A percentile compares a stretch with the other conserved stretches of the same genome.
Conservation (phyloP, 1,140 invertebrate genomes). For the Rhyacophila brunnea region DNA sequence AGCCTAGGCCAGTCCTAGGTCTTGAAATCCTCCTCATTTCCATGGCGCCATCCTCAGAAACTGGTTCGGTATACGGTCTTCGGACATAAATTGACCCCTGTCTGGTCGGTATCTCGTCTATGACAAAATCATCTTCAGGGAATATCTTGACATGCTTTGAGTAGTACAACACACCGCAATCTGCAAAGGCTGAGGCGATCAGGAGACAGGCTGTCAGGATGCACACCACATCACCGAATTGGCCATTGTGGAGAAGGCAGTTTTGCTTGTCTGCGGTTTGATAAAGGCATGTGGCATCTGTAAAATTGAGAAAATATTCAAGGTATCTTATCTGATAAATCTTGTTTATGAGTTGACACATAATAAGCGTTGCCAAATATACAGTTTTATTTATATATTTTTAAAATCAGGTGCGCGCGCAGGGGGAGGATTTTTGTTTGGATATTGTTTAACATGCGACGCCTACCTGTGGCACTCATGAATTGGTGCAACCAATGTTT, state of each 20-base stretch:
- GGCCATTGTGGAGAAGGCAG: constrained; percentile 24
- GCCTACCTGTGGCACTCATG: too few species aligned
- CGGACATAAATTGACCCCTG: background rate
- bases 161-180: constrained; percentile 17
- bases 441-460: too few species aligned
- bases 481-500: too few species aligned
- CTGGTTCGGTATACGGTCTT: background rate
- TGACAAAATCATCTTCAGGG: constrained; percentile 11
- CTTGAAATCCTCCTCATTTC: constrained; percentile 12
- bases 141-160: constrained; percentile 18
- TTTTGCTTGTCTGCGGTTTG: constrained; percentile 25
- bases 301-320: background rate
- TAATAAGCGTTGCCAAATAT: too few species aligned
- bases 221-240: constrained; percentile 28
- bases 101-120: background rate
- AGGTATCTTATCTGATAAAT: too few species aligned
- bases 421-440: too few species aligned
- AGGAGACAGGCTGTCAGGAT: constrained; percentile 22
- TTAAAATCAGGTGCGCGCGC: too few species aligned
- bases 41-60: background rate
- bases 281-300: constrained; percentile 45
- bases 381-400: too few species aligned
- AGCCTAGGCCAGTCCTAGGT: constrained; percentile 13
- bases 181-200: constrained; percentile 16
- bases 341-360: too few species aligned